Conservation (phyloP, 1,140 invertebrate genomes). For the Drosophila ficusphila region DNA sequence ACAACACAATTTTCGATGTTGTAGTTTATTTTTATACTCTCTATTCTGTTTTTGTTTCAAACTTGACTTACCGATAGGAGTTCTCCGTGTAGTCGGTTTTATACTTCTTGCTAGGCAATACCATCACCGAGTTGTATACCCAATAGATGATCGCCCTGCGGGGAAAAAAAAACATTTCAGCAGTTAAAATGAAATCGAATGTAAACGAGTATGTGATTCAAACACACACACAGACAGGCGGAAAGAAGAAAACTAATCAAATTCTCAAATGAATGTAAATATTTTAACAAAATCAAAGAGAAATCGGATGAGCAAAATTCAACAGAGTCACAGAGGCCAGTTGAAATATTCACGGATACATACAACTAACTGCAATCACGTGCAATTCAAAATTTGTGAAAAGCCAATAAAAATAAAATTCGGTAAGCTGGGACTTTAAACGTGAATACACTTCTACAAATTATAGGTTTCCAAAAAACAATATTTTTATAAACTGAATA, state of each 20-base stretch:
- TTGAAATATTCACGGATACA: background rate
- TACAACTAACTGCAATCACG: slow-evolving; percentile 27
- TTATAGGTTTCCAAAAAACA: too few species aligned
- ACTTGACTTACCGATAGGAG: slow-evolving; percentile 87
- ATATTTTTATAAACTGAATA: too few species aligned
- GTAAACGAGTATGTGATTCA: slow-evolving; percentile 36
- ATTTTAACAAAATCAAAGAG: slow-evolving; percentile 58
- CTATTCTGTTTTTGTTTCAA: background rate
- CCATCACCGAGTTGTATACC: slow-evolving; percentile 94
- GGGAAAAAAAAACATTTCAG: slow-evolving; percentile 15
- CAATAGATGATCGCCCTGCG: slow-evolving; percentile 94
- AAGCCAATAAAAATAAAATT: slow-evolving; percentile 4
- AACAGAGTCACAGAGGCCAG: slow-evolving; percentile 5
- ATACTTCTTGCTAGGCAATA: slow-evolving; percentile 93
- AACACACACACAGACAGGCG: slow-evolving; percentile 2
- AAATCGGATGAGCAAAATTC: slow-evolving; percentile 24
- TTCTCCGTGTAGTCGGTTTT: slow-evolving; percentile 91
- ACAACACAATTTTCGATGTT: slow-evolving; percentile 39
- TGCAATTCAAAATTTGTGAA: slow-evolving; percentile 2
- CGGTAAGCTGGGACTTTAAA: background rate
- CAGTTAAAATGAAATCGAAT: slow-evolving; percentile 36
- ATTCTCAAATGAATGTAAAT: slow-evolving; percentile 57
- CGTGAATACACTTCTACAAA: background rate
- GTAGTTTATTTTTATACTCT: slow-evolving; percentile 2
- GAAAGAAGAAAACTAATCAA: slow-evolving; percentile 46